Percentiles rank a stretch among this genome's conserved stretches.
Conservation (phyloP, 2,797 vertebrate species). For the Catamblyrhynchus diadema region DNA sequence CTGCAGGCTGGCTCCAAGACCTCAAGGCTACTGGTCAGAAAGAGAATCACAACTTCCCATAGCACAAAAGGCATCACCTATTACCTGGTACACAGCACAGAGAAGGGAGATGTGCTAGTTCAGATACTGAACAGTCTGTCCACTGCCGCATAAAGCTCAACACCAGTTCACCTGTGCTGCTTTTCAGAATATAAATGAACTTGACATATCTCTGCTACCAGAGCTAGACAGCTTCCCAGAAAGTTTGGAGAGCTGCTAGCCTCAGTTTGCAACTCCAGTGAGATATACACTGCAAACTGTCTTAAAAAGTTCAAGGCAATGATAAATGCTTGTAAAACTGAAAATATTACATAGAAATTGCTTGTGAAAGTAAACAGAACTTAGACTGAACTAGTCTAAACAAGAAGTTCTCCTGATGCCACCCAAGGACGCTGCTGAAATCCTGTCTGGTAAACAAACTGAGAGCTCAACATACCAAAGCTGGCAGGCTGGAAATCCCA, state of each 20-base stretch:
- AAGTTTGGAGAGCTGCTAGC: not conserved
- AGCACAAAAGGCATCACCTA: not conserved
- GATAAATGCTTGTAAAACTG: not conserved
- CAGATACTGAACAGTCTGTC: not conserved
- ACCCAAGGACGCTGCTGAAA: conserved; percentile 32
- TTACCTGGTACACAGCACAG: not conserved
- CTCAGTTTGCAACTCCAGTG: not conserved
- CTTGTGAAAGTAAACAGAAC: conserved; percentile 2
- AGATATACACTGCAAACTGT: not conserved
- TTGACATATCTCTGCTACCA: not conserved
- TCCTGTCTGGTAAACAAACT: conserved; percentile 40
- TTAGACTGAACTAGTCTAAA: conserved; percentile 34
- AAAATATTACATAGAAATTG: not conserved
- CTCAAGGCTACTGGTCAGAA: not conserved
- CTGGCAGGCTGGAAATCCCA: not conserved
- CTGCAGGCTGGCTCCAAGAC: not conserved
- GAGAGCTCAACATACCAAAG: not conserved
- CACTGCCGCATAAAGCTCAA: not conserved
- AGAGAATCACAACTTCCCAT: not conserved
- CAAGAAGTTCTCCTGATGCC: conserved; percentile 40
- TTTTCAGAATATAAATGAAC: not conserved
- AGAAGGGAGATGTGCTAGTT: not conserved
- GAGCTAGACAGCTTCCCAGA: not conserved
- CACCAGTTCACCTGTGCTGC: not conserved
- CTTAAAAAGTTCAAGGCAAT: not conserved